These are phyloP conservation scores for Camptogramma bilineatum DNA, from an alignment of 2,888 invertebrate genomes.

Conservation along the genomic window DNA sequence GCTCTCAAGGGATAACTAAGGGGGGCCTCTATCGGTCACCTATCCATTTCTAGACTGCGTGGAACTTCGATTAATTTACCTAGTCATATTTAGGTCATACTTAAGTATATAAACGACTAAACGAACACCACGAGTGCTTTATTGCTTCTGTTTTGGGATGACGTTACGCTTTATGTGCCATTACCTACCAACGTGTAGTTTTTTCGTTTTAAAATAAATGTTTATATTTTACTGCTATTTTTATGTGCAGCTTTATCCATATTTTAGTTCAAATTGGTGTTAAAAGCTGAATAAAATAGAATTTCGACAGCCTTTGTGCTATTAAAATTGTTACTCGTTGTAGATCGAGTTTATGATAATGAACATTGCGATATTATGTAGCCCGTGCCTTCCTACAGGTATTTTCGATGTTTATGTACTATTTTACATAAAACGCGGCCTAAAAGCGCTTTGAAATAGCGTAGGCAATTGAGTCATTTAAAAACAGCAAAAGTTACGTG, in stretches of 20 bases:
- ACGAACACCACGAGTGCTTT: not conserved
- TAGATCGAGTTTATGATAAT: constrained; percentile 5
- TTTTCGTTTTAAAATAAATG: not conserved
- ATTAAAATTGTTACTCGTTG: constrained; percentile 1
- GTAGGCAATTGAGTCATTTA: constrained; percentile 41
- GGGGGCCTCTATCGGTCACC: no score
- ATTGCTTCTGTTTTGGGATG: not conserved
- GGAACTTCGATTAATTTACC: not conserved
- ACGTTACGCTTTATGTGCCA: not conserved
- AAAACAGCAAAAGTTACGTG: constrained; percentile 41
- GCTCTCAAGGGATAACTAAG: no score
- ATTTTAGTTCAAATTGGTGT: constrained; percentile 1
- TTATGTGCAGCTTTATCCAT: not conserved
- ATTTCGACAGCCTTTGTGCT: constrained; percentile 6
- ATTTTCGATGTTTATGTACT: constrained; percentile 20
- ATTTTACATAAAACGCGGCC: constrained; percentile 35
- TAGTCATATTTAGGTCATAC: not conserved
- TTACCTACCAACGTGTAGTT: not conserved
- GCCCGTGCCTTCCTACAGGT: not conserved
- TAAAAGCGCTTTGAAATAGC: constrained; percentile 36
- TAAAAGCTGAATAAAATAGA: constrained; percentile 1
- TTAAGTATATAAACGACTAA: not conserved
- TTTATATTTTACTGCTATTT: not conserved
- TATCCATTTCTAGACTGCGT: not conserved
- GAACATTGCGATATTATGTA: constrained; percentile 8